Evolutionary conservation across 2,797 vertebrate genomes (phyloP).

Genomic region (Pseudotriccus pelzelni): DNA sequence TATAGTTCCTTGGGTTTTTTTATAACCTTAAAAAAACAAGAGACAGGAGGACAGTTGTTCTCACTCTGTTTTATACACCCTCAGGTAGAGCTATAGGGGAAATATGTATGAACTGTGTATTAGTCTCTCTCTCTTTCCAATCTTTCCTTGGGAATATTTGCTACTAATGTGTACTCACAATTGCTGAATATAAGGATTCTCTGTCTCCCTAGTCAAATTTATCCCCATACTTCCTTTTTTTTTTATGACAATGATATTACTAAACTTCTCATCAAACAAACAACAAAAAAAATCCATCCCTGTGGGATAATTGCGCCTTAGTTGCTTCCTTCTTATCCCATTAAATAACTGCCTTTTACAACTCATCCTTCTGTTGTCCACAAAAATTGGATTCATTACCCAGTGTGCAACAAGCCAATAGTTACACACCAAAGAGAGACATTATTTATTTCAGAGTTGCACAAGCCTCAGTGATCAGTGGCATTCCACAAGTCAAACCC

Average conservation of each 20-base stretch:
- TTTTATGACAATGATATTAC: not conserved
- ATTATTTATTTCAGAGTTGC: not conserved
- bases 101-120: not conserved
- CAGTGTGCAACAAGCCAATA: not conserved
- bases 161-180: not conserved
- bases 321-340: not conserved
- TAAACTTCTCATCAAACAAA: not conserved
- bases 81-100: not conserved
- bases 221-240: not conserved
- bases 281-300: not conserved
- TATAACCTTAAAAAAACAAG: not conserved
- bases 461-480: not conserved
- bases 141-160: not conserved
- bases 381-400: not conserved
- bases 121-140: not conserved
- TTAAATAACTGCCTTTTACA: not conserved
- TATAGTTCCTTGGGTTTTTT: not conserved
- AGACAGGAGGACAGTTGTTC: not conserved
- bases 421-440: not conserved
- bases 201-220: not conserved
- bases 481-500: not conserved
- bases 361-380: not conserved
- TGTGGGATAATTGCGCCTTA: not conserved
- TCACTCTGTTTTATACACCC: not conserved
- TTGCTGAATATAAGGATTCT: not conserved